Percentiles rank a stretch among this genome's conserved stretches.
phyloP scores from a whole-genome alignment of 2,888 invertebrate species.

The Zaprionus bogoriensis region DNA sequence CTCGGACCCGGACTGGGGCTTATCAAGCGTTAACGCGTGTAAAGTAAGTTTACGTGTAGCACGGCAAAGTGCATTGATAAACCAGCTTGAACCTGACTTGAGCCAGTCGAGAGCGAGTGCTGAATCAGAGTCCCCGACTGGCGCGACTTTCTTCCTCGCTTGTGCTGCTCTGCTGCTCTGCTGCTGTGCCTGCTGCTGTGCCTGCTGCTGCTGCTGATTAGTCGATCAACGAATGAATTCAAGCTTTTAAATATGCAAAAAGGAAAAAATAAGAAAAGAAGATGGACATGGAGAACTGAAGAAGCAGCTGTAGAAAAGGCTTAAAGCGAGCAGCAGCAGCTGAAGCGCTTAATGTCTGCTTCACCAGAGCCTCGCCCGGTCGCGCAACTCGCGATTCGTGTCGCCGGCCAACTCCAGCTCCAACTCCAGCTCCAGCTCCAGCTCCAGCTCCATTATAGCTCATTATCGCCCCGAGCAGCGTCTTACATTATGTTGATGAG shows the following conservation, averaged over 20 bases:
- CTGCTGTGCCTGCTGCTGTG: not conserved
- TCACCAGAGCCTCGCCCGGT: too few relatives aligned
- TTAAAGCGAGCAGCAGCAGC: constrained; percentile 32
- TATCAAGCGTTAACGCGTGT: constrained; percentile 69
- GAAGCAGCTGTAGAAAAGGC: constrained; percentile 29
- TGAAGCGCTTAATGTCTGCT: constrained; percentile 15
- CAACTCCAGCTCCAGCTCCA: too few relatives aligned
- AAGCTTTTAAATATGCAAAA: constrained; percentile 72
- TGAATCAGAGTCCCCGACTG: not conserved
- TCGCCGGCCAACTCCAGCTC: too few relatives aligned
- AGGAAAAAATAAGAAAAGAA: not conserved
- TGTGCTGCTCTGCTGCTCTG: not conserved
- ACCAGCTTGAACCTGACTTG: constrained; percentile 11
- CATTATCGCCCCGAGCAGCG: constrained; percentile 83
- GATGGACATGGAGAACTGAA: not conserved
- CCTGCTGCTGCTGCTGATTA: constrained; percentile 47
- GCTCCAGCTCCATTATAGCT: constrained; percentile 81
- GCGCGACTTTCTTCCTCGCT: constrained; percentile 50
- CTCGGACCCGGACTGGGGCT: constrained; percentile 10
- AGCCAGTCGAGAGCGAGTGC: too few relatives aligned
- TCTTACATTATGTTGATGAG: constrained; percentile 82
- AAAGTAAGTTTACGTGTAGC: constrained; percentile 78
- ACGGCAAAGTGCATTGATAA: constrained; percentile 76
- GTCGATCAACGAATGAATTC: constrained; percentile 63
- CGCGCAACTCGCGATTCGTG: constrained; percentile 14